Conservation (phyloP, 64 coral and sea anemone genomes). For the Stichodactyla helianthus region DNA sequence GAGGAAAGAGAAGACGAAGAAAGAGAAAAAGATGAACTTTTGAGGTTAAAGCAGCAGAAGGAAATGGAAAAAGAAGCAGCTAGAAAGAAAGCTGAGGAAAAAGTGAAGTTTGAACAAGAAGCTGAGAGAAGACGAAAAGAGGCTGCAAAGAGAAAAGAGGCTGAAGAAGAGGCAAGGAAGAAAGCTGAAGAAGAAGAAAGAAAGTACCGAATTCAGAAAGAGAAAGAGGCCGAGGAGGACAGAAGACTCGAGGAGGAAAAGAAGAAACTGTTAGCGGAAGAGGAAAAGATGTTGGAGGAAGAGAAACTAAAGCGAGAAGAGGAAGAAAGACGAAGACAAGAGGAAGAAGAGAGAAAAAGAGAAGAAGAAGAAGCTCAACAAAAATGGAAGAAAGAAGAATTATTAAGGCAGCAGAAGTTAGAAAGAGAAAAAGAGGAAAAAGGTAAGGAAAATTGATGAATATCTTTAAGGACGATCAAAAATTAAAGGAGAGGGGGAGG, state of each 20-base stretch:
- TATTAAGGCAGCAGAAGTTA: slow-evolving; percentile 76
- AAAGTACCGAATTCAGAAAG: slow-evolving; percentile 22
- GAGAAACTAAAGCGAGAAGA: slow-evolving; percentile 53
- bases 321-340: slow-evolving; percentile 53
- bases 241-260: slow-evolving; percentile 56
- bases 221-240: slow-evolving; percentile 40
- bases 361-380: slow-evolving; percentile 87
- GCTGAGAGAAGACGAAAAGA: slow-evolving; percentile 65
- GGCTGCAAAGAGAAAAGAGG: slow-evolving; percentile 47
- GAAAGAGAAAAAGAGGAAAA: slow-evolving; percentile 83
- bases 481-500: too few relatives aligned
- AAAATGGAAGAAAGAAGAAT: slow-evolving; percentile 98
- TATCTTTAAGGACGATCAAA: too few relatives aligned
- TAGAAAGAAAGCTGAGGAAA: slow-evolving; percentile 62
- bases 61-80: slow-evolving; percentile 80
- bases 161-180: slow-evolving; percentile 46
- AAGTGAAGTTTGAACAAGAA: slow-evolving; percentile 66
- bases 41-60: slow-evolving; percentile 60
- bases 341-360: slow-evolving; percentile 55
- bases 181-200: slow-evolving; percentile 70
- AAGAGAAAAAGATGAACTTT: slow-evolving; percentile 61
- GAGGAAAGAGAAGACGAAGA: slow-evolving; percentile 90
- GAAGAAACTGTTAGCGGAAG: slow-evolving; percentile 49
- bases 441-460: slow-evolving; percentile 27
- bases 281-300: slow-evolving; percentile 62